Base-by-base conservation (phyloP, 2,888 invertebrate genomes). In the Theodoxus fluviatilis region DNA sequence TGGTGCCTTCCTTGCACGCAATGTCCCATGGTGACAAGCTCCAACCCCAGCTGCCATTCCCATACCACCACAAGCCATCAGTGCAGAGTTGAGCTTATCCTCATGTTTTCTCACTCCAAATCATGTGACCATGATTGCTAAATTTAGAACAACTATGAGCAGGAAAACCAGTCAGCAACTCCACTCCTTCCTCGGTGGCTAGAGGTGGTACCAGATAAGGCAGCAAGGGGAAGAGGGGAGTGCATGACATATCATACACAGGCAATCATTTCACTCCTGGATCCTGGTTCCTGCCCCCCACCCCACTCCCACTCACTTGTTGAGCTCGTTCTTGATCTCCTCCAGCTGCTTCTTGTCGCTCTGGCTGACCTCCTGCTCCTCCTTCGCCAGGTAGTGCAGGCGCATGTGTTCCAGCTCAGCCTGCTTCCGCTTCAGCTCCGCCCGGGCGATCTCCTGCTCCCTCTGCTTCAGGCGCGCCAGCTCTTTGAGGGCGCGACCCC, bases 401-500 rank as follows among this genome's bases (percentile, higher is more conserved):
- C 84, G 75, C 85, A 87, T 85, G 74, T 87, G 85, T 67, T 86
- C 85, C 67, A 87, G 76, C 71, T 87, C 86, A 35, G 83, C 81
- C 72, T 85, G 82, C 71, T 85, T 83, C 59, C 80, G 77, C 71
- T 80, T 74, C 1, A 86, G 78, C 38, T 81, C 76, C 0, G 82
- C 81, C 67, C 82, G 82, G 6, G 87, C 85, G 35, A 80, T 77
- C 1, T 80, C 80, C 75, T 87, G 86, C 73, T 86, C 86, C 59
- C 81, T 81, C 76, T 87, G 84, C 73, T 86, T 87, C 38, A 86
- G 73, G 18, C 83, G 70, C 0, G 87, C 86, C 49, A 88, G 76
- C 73, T 88, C 88, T 71, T 87, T 85, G 57, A 88, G 77, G 0
- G 87, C 87, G 55, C 85, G 76, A 0, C 85, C 85, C 87, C 87